Base-by-base conservation (phyloP, 2,888 invertebrate genomes). In the Belgica antarctica region DNA sequence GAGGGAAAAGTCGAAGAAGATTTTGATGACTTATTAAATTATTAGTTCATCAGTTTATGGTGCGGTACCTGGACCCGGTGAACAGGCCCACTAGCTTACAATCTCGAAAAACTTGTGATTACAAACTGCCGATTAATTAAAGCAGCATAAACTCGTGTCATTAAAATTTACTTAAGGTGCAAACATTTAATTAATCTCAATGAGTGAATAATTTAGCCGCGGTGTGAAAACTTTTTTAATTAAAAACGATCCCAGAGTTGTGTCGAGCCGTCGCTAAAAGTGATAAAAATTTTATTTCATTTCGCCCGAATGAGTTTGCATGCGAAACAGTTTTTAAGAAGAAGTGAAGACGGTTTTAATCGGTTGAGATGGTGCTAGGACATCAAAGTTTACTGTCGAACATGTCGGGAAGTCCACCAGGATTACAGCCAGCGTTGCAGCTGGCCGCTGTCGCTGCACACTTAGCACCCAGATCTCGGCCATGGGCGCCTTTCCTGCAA, bases 361-460 rank as follows among this genome's bases (percentile, higher is more conserved):
- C 7, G 7, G 17, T 57, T 22, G 57, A 31, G 57, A 87, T 87
- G 87, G 87, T 87, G 81, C 80, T 87, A 77, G 87, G 86, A 77
- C 83, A 74, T 73, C 74, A 74, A 72, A 73, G 72, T 34, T 66
- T 72, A 61, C 66, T 73, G 63, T 71, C 73, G 61, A 73, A 72
- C 72, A 66, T 73, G 73, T 61, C 81, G 73, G 75, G 78, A 41
- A 25, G 57, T 46, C 68, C 68, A 41, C 79, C 81, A 77, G 87
- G 86, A 75, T 79, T 88, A 81, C 88, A 88, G 81, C 85, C 87
- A 78, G 86, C 87, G 76, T 80, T 88, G 79, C 86, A 87, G 77
- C 81, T 87, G 74, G 88, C 87, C 78, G 87, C 87, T 76, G 87
- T 87, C 77, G 87, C 87, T 75, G 86, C 86, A 25, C 75, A 82